Percentiles rank a stretch among this genome's conserved stretches.
Conservation (phyloP, 2,113 vertebrate species). For the Microcebus lehilahytsara region DNA sequence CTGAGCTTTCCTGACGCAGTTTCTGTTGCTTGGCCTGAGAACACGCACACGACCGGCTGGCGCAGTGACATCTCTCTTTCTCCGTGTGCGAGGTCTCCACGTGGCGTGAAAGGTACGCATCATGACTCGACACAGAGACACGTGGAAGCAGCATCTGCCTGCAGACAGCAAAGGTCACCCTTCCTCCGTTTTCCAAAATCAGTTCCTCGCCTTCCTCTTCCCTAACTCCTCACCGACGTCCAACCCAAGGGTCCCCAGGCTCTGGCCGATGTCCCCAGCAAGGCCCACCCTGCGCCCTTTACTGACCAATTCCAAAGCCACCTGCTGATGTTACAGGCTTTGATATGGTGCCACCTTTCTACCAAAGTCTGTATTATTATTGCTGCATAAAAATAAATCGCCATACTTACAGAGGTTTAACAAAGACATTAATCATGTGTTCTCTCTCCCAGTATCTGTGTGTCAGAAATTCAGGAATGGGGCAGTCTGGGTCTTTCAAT, state of each 20-base stretch:
- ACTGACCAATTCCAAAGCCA: background rate
- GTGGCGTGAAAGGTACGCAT: rapidly evolving
- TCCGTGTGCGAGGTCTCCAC: rapidly evolving
- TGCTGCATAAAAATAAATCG: no score
- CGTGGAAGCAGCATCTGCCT: background rate
- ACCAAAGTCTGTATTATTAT: background rate
- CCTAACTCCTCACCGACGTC: background rate
- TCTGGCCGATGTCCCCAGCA: no score
- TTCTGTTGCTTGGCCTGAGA: background rate
- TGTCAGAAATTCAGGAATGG: background rate
- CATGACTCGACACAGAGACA: rapidly evolving
- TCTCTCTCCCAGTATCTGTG: background rate
- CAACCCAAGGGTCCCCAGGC: no score
- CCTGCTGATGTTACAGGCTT: background rate
- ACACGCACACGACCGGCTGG: background rate
- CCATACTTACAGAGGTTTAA: background rate
- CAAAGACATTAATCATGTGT: background rate
- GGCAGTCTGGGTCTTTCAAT: background rate
- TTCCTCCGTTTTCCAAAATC: background rate
- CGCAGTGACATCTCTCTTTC: rapidly evolving
- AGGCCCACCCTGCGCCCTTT: background rate
- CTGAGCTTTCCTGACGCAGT: background rate
- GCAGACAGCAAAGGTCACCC: background rate
- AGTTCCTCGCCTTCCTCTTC: background rate
- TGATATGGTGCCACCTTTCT: background rate